These are phyloP conservation scores for Leptinotarsa tumamoca DNA, from an alignment of 2,888 invertebrate species.

Conservation along the genomic window DNA sequence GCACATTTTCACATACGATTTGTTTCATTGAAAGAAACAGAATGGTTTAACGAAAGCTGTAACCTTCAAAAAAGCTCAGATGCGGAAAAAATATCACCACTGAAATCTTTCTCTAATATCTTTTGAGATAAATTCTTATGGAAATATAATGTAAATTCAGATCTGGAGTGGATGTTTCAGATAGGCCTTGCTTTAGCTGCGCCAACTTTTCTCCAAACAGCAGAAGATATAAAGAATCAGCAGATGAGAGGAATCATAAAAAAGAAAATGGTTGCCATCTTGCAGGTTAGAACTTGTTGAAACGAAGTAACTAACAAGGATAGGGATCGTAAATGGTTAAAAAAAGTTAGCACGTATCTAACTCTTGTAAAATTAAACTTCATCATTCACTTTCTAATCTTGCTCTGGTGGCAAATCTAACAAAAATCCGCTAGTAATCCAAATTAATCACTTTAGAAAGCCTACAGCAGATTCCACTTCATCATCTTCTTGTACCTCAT, in stretches of 20 bases:
- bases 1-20: too few relatives aligned
- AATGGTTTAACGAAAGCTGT: too few relatives aligned
- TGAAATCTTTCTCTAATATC: not conserved
- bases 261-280: constrained; percentile 71
- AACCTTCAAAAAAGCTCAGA: too few relatives aligned
- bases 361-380: not conserved
- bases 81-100: not conserved
- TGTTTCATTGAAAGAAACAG: too few relatives aligned
- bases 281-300: constrained; percentile 67
- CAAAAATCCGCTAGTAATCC: not conserved
- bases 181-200: constrained; percentile 52
- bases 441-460: not conserved
- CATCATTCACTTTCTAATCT: constrained; percentile 4
- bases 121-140: not conserved
- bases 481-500: not conserved
- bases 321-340: constrained; percentile 12
- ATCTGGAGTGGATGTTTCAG: constrained; percentile 51
- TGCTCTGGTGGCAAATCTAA: not conserved
- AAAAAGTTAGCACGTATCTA: not conserved
- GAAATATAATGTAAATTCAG: constrained; percentile 21
- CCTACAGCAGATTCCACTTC: not conserved
- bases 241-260: constrained; percentile 46
- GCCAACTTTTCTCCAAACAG: constrained; percentile 41
- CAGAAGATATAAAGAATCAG: constrained; percentile 27
- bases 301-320: not conserved